Percentiles rank a stretch among this genome's conserved stretches.
Conservation (phyloP, 2,888 invertebrate genomes). For the Vanessa cardui region DNA sequence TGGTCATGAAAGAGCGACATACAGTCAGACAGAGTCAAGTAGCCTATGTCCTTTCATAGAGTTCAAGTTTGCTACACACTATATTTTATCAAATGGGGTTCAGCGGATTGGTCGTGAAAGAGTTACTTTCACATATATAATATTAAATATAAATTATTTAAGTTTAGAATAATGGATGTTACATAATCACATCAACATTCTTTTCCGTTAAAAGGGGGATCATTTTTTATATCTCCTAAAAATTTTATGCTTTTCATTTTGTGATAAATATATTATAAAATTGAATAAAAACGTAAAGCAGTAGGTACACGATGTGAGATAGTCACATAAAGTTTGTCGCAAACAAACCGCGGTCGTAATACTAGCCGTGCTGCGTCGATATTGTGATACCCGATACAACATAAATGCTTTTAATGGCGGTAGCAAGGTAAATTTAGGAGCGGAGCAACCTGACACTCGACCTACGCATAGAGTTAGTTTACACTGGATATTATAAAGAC, state of each 20-base stretch:
- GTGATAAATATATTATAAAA: not conserved
- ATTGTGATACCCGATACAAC: conserved; percentile 76
- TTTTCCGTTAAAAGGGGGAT: not conserved
- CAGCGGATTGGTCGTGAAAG: too few species aligned
- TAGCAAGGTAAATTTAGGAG: conserved; percentile 82
- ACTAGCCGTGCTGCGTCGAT: conserved; percentile 56
- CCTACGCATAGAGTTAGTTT: conserved; percentile 61
- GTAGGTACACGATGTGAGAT: not conserved
- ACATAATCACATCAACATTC: too few species aligned
- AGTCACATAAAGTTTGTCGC: conserved; percentile 7
- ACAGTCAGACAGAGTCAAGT: too few species aligned
- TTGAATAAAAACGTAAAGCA: not conserved
- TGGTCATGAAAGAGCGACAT: too few species aligned
- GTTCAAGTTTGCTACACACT: too few species aligned
- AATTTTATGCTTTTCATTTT: not conserved
- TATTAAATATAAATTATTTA: too few species aligned
- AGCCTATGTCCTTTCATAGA: too few species aligned
- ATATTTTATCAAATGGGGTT: too few species aligned
- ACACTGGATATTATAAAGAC: conserved; percentile 44
- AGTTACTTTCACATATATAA: too few species aligned
- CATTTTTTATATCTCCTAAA: not conserved
- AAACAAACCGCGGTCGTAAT: conserved; percentile 31
- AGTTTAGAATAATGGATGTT: too few species aligned
- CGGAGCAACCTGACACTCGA: conserved; percentile 71
- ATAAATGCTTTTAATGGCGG: conserved; percentile 81